Evolutionary conservation across 2,888 invertebrate species (phyloP).

Genomic region (Scelioninae gen. 1): DNA sequence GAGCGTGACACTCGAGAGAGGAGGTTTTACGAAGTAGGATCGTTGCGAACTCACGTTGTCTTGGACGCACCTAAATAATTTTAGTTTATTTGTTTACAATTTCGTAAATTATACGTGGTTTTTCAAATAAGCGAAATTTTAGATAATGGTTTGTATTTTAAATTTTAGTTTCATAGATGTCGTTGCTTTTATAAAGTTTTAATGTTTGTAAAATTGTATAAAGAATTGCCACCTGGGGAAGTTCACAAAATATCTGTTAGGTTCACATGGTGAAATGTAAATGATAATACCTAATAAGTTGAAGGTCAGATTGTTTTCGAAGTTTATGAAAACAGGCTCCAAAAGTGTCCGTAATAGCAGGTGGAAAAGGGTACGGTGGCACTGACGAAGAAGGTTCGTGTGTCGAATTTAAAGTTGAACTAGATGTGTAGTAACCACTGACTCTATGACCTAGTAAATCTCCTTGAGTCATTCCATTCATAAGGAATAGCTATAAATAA

Average conservation of each 20-base stretch:
- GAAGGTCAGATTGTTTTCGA: slow-evolving; percentile 94
- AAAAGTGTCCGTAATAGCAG: slow-evolving; percentile 87
- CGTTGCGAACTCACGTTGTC: slow-evolving; percentile 93
- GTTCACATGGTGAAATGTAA: no score
- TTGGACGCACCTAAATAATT: slow-evolving; percentile 91
- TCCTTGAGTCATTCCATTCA: slow-evolving; percentile 87
- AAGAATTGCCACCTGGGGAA: no score
- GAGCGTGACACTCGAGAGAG: slow-evolving; percentile 91
- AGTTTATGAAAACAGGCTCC: slow-evolving; percentile 91
- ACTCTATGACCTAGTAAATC: slow-evolving; percentile 92
- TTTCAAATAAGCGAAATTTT: no score
- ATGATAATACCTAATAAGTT: slow-evolving; percentile 88
- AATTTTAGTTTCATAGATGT: no score
- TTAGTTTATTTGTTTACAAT: no score
- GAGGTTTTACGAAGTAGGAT: slow-evolving; percentile 94
- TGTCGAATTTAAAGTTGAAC: slow-evolving; percentile 87
- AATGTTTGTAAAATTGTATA: no score
- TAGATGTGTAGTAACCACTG: slow-evolving; percentile 95
- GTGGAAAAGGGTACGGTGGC: slow-evolving; percentile 85
- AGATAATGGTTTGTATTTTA: no score
- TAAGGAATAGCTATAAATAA: slow-evolving; percentile 85
- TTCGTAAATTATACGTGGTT: no score
- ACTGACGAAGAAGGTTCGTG: slow-evolving; percentile 83
- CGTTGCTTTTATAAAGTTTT: no score
- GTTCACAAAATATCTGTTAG: no score